A percentile compares a stretch with the other conserved stretches of the same genome.
Conservation (phyloP, 2,797 vertebrate genomes). For the Cetoscarus ocellatus region DNA sequence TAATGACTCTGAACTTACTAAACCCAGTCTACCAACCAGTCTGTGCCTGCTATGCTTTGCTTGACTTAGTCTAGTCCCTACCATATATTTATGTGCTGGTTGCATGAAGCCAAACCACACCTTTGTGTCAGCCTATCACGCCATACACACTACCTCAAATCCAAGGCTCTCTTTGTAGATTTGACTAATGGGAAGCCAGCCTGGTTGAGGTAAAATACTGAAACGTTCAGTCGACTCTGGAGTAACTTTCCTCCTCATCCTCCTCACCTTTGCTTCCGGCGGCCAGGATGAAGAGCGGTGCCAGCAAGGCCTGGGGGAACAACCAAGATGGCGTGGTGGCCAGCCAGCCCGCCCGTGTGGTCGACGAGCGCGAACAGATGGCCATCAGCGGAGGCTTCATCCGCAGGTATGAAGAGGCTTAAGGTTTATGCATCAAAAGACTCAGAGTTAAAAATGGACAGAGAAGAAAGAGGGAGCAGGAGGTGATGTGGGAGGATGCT, state of each 20-base stretch:
- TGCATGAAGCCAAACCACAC: conserved; percentile 78
- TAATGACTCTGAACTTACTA: conserved; percentile 52
- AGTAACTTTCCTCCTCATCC: conserved; percentile 58
- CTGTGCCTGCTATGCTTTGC: conserved; percentile 82
- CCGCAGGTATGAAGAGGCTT: conserved; percentile 88
- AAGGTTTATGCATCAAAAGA: neutral
- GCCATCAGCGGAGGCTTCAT: conserved; percentile 99
- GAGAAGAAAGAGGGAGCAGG: no score
- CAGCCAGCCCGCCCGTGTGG: conserved; percentile 97
- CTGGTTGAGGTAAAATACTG: conserved; percentile 55
- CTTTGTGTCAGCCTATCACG: conserved; percentile 59
- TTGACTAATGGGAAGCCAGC: conserved; percentile 46
- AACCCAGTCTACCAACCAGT: conserved; percentile 58
- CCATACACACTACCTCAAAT: conserved; percentile 50
- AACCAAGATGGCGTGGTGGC: conserved; percentile 98
- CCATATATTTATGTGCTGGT: conserved; percentile 75
- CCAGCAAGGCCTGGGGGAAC: conserved; percentile 98
- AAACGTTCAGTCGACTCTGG: neutral
- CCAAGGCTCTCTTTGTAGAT: conserved; percentile 65
- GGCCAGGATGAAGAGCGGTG: conserved; percentile 93
- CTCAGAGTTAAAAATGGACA: neutral
- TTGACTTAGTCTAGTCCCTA: conserved; percentile 78
- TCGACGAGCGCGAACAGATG: conserved; percentile 99
- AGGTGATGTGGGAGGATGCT: neutral
- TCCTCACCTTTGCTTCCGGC: conserved; percentile 52